Evolutionary conservation across 2,888 invertebrate genomes (phyloP), one percentile per base, ranked within the genome.

Genomic region (Mystacides longicornis): DNA sequence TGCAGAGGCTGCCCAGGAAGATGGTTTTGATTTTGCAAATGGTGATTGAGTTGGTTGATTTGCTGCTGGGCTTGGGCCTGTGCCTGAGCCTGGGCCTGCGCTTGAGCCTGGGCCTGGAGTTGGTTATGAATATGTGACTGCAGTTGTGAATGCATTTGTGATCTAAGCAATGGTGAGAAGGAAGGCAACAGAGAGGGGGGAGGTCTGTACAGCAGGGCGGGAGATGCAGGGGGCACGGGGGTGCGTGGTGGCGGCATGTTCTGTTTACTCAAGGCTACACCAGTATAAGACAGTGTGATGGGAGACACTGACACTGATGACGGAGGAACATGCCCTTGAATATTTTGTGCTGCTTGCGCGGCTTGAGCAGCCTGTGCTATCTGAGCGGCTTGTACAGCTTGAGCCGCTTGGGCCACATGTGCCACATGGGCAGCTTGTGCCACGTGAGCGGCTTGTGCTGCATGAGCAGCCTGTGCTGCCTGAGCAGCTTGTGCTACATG

Each of bases 301-400:
- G 45, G 64, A 62, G 57, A 63, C 56, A 52, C 65, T 19, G 56
- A 53, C 2, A 49, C 49, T 22, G 49, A 49, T n/a, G 54, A 43
- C 16, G 56, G 52, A 1, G 52, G 49, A 5, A 31, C 43, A 42
- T 52, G 52, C n/a, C n/a, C 20, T 9, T 48, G 22, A 5, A 45
- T 33, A 16, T 49, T 50, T 14, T 45, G 50, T 21, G 52, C 52
- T 11, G 49, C 54, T 1, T 45, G 50, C 1, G 49, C 52, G 3
- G 27, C 47, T 9, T 19, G 49, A 4, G 47, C 49, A 14, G 50
- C 54, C 75, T 76, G 77, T 7, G 81, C 82, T 61, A 82, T 69
- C 66, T 85, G 84, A 69, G 87, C 87, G 33, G 87, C 85, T 70
- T 89, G 89, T 69, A 85, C 89, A 73, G 89, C 88, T 68, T 89